A percentile compares a stretch with the other conserved stretches of the same genome.
Evolutionary conservation across 2,888 invertebrate genomes (phyloP).

Genomic region (Disparrhopalites patrizii): DNA sequence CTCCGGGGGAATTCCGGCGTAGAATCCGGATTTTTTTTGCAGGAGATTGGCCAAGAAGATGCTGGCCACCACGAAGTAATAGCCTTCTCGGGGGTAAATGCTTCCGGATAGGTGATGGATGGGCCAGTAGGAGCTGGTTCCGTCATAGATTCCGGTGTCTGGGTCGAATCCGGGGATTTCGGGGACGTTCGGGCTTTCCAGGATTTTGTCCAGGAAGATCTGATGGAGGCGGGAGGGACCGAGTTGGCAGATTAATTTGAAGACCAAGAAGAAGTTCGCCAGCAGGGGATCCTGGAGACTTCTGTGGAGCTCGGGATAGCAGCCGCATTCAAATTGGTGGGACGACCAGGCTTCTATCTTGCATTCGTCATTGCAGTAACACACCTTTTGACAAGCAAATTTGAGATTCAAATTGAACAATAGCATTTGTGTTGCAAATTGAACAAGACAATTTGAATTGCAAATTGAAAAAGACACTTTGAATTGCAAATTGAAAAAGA

Average conservation of each 20-base stretch:
- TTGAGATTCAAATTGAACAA: no score
- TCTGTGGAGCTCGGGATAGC: background rate
- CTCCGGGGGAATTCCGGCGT: background rate
- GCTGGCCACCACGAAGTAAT: background rate
- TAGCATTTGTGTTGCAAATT: no score
- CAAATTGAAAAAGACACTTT: no score
- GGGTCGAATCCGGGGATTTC: no score
- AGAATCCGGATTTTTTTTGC: background rate
- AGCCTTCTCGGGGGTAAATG: background rate
- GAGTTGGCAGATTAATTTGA: background rate
- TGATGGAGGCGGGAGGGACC: background rate
- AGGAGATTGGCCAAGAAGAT: background rate
- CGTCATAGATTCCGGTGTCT: background rate
- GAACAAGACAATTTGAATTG: no score
- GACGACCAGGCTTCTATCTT: background rate
- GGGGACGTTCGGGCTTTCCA: no score
- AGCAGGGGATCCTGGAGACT: background rate
- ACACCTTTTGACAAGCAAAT: no score
- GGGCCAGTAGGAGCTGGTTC: background rate
- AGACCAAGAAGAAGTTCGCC: background rate
- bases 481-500: no score
- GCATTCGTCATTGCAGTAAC: background rate
- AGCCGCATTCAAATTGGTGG: constrained; percentile 5
- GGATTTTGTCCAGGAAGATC: background rate
- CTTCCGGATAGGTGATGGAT: background rate